Conservation (phyloP, 2,888 invertebrate genomes). For the Pseudococcus jackbeardsleyi region DNA sequence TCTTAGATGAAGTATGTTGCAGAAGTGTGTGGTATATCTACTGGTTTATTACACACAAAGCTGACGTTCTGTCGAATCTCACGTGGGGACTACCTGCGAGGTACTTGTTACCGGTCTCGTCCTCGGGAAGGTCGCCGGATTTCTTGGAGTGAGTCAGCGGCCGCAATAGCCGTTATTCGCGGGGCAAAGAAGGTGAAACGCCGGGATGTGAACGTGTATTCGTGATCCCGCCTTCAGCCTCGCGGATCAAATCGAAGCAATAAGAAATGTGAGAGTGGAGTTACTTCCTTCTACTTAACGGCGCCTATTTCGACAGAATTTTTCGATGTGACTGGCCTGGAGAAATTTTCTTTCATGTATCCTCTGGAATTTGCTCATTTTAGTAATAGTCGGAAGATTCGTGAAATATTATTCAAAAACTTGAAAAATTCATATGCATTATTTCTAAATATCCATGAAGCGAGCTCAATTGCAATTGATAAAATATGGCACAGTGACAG, state of each 20-base stretch:
- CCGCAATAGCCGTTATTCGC: background rate
- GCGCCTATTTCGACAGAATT: conserved; percentile 14
- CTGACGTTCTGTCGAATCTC: background rate
- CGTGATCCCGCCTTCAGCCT: background rate
- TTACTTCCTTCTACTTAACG: conserved; percentile 11
- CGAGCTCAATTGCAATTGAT: no score
- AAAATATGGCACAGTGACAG: no score
- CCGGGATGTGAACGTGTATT: conserved; percentile 1
- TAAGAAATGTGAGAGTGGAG: conserved; percentile 9
- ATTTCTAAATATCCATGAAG: no score
- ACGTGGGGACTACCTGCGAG: background rate
- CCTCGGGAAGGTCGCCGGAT: conserved; percentile 30
- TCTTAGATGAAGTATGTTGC: background rate
- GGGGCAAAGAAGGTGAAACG: background rate
- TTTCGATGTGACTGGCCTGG: background rate
- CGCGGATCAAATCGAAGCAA: background rate
- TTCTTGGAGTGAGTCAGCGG: background rate
- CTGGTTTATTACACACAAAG: background rate
- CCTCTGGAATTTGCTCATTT: no score
- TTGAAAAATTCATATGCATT: no score
- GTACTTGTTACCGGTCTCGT: conserved; percentile 4
- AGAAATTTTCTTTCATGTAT: no score
- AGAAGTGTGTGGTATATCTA: background rate
- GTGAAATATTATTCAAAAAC: no score
- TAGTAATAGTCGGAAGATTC: no score